phyloP scores from a whole-genome alignment of 30 jellyfish, hydroid and myxozoan genomes.

The Cassiopea xamachana region DNA sequence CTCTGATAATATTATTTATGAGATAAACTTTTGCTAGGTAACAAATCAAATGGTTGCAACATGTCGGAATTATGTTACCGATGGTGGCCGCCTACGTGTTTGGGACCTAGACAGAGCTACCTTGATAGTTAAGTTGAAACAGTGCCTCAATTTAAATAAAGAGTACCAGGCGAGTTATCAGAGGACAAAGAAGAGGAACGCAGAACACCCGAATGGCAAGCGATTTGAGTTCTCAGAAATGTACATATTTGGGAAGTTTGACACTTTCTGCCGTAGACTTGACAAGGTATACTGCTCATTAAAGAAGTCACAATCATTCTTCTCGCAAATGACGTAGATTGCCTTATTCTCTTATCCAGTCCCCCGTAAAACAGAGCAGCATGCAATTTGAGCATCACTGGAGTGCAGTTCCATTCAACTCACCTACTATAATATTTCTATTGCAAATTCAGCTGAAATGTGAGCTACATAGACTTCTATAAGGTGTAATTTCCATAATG shows the following conservation, averaged over 20 bases:
- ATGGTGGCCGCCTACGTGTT: conserved; percentile 60
- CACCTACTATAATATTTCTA: no score
- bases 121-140: conserved; percentile 74
- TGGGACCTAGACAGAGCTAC: conserved; percentile 93
- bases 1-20: no score
- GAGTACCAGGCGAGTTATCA: conserved; percentile 96
- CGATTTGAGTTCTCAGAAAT: conserved; percentile 98
- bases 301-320: neutral
- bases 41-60: conserved; percentile 99
- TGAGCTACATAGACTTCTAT: no score
- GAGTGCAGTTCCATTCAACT: no score
- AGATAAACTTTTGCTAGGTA: conserved; percentile 55
- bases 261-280: conserved; percentile 91
- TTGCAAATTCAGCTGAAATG: no score
- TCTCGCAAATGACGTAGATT: neutral
- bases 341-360: neutral
- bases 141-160: conserved; percentile 71
- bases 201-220: conserved; percentile 76
- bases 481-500: no score
- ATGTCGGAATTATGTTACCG: conserved; percentile 88
- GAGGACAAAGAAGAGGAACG: conserved; percentile 82
- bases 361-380: no score
- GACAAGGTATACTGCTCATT: conserved; percentile 58
- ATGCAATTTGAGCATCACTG: no score
- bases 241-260: conserved; percentile 98